Evolutionary conservation across 2,797 vertebrate species (phyloP), one percentile per base, ranked within the genome.

Genomic region (Perodicticus potto): DNA sequence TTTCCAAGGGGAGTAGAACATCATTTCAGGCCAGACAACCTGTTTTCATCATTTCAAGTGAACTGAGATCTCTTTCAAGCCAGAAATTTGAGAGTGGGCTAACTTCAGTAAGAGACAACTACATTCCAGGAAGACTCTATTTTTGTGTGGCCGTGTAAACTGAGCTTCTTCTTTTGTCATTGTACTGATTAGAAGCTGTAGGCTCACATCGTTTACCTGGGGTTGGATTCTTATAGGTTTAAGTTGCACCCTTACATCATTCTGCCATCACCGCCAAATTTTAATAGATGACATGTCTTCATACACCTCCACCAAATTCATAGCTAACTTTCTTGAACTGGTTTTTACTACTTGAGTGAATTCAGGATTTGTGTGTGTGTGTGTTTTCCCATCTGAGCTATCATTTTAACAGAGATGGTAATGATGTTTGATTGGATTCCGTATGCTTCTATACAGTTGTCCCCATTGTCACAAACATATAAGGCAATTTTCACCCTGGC

Each of bases 251-350:
- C 9, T 87, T 80, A 40, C 23, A 13, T 77, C 19, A 74, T 73
- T 91, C 49, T 95, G 89, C 49, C 10, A 43, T 82, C 27, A 69
- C 92, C 5, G 72, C 59, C 45, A 77, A 91, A 84, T 85, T 93
- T 91, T 73, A 87, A 70, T 89, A 91, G 25, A 69, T 63, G 40
- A 67, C 76, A 49, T 53, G 20, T 87, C 45, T 93, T 94, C 40
- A 90, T 20, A 53, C 20, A 7, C 17, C 6, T 57, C 13, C 8
- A 4, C 72, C 45, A 82, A 55, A 67, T 81, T 83, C 53, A 82
- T 19, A 37, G 29, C 63, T 73, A 49, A 91, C 23, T 34, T 94
- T 34, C 49, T 93, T 87, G 55, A 81, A 67, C 40, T 80, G 78
- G 69, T 90, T 86, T 81, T 89, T 80, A 87, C 14, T 55, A 43